Evolutionary conservation across 2,113 vertebrate genomes (phyloP), one percentile per base, ranked within the genome.

Genomic region (Peucedramus taeniatus): DNA sequence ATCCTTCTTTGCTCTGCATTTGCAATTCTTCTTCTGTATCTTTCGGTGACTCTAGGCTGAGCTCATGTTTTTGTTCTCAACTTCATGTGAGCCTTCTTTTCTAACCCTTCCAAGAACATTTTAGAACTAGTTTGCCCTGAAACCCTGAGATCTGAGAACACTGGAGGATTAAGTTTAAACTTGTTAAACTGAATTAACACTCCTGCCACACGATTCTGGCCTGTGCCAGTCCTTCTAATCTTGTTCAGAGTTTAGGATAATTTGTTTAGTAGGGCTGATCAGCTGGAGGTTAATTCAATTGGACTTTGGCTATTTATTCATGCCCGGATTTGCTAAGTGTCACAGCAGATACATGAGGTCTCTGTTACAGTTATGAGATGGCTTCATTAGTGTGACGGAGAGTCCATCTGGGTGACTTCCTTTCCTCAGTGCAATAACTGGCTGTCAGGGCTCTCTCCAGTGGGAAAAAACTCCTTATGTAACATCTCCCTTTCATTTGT

Each of bases 221-320:
- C 96, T 80, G 88, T 51, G 70, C 92, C 47, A 50, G 89, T 94
- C 96, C 95, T 96, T 94, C 95, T 98, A 97, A 98, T 98, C 97
- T 97, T 45, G 65, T 97, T 97, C 90, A 65, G 97, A 93, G 93
- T 95, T 92, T 51, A 60, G 96, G 93, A 86, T 98, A 98, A 98
- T 98, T 97, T 97, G 95, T 97, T 98, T 97, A 98, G 97, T 95
- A 94, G 97, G 91, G 94, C 97, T 96, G 96, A 97, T 98, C 97
- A 94, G 96, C 71, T 94, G 96, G 96, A 97, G 97, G 98, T 97
- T 98, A 98, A 98, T 98, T 98, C 97, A 97, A 96, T 98, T 97
- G 98, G 97, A 97, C 97, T 94, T 85, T 77, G 94, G 96, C 97
- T 97, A 95, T 97, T 97, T 96, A 97, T 98, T 97, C 96, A 97